Percentiles rank a stretch among this genome's conserved stretches.
phyloP scores from a whole-genome alignment of 2,113 vertebrate genomes.

The Malurus elegans region DNA sequence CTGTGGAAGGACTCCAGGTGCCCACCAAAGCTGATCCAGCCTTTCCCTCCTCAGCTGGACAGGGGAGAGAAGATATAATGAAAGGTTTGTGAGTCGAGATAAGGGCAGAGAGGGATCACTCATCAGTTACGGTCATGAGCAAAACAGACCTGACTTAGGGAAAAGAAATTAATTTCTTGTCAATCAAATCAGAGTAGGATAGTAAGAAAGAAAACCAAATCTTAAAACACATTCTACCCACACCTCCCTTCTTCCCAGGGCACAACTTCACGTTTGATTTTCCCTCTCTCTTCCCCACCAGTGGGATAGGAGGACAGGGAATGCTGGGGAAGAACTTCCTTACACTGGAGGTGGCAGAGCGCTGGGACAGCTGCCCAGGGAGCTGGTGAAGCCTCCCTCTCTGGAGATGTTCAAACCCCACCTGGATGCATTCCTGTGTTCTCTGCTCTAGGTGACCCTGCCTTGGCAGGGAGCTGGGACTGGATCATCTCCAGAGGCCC shows the following conservation, averaged over 20 bases:
- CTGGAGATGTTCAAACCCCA: not conserved
- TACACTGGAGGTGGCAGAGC: not conserved
- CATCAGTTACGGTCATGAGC: not conserved
- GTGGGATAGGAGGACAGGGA: not conserved
- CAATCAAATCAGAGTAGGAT: not conserved
- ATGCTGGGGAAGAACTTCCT: not conserved
- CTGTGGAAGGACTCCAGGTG: not conserved
- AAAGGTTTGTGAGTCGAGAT: rapidly evolving
- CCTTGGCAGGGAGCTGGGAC: not conserved
- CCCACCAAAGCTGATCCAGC: not conserved
- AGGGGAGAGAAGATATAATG: not conserved
- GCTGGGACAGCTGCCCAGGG: not conserved
- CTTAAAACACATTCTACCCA: not conserved
- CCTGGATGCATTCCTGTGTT: not conserved
- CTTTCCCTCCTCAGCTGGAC: not conserved
- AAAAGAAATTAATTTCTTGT: not conserved
- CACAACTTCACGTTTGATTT: not conserved
- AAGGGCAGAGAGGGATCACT: not conserved
- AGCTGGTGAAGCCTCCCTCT: not conserved
- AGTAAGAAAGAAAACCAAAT: not conserved
- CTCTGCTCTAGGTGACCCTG: not conserved
- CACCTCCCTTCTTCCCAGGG: not conserved
- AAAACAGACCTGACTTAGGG: not conserved
- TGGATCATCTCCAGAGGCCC: not conserved
- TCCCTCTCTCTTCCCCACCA: not conserved